Evolutionary conservation across 1,140 invertebrate genomes (phyloP), one percentile per base, ranked within the genome.

Genomic region (Nephila pilipes): DNA sequence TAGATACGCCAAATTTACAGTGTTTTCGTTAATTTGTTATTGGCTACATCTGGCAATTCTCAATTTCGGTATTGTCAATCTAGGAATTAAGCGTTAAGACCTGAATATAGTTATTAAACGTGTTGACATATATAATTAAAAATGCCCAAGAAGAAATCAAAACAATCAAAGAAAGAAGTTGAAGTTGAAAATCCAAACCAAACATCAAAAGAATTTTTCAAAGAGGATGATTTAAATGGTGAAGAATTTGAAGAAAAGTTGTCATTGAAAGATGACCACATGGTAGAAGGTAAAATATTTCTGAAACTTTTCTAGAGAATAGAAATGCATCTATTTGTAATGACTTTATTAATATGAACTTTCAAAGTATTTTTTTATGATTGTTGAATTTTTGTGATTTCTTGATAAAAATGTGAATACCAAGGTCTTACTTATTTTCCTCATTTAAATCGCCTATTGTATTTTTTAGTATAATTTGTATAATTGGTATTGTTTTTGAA

Each of bases 91-190:
- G 25, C n/a, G n/a, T 29, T 3, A 54, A 85, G n/a, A 63, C 12
- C n/a, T 10, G 2, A 6, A 63, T 25, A 22, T 22, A n/a, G n/a
- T 2, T 8, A 25, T 22, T 63, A n/a, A 22, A 63, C 60, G 60
- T 63, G 60, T 22, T 63, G 22, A n/a, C n/a, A 63, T 22, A 22
- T 10, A 57, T 2, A 57, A 85, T 32, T 57, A 16, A 93, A 93
- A 80, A 87, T 85, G 89, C 80, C 85, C 36, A 94, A 94, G 83
- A 93, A 92, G 83, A 94, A 93, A 38, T 38, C 83, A 10, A 91
- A 89, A 22, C 55, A 55, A 46, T 16, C 93, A 1, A 81, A 94
- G 94, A 94, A 88, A 93, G 81, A 93, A 94, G 54, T 75, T 2
- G 92, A 93, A 81, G 20, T 88, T 14, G 79, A 94, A 57, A 90